Base-by-base conservation (phyloP, 1,140 invertebrate species). In the Trinorchestia longiramus region DNA sequence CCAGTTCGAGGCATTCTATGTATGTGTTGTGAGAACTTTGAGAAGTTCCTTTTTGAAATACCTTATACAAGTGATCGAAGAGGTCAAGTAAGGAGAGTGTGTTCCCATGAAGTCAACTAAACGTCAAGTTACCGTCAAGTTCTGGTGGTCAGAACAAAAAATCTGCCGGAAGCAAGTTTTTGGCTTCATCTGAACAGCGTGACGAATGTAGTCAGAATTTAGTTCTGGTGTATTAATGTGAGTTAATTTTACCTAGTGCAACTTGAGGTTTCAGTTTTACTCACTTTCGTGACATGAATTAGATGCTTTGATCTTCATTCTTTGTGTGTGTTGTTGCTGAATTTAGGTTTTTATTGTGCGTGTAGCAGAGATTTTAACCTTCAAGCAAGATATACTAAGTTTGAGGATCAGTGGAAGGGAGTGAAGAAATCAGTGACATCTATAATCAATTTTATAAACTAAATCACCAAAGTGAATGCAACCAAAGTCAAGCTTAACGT, bases 101-200 rank as follows among this genome's bases (percentile, higher is more conserved):
- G 43, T 91, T 91, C 88, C 43, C 41, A 91, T 91, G 41, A 91
- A 91, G 88, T 42, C 88, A 91, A 91, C 43, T 42, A 42, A 91
- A 11, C 41, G 41, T 43, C 4, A n/a, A 42, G 88, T 28, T 91
- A 91, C 88, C 88, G 43, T 28, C 88, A 91, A 91, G 43, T 42
- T 91, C 88, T 91, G 88, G 43, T 91, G 43, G 11, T 91, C 88
- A 91, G 88, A 91, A 42, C 88, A 91, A 23, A 36, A n/a, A 28
- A 4, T 42, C 28, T 91, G 88, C 0, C 43, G 88, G 88, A 91
- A 91, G 43, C 88, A 0, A 0, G 28, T 91, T 77, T 77, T 28
- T 77, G 15, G 62, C 62, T 77, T 77, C 62, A 77, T 77, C 62
- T 36, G 62, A 77, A 77, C 62, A 3, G 62, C 11, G 62, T 1